Conservation (phyloP, 2,888 invertebrate species). For the Pemphredon lugubris region DNA sequence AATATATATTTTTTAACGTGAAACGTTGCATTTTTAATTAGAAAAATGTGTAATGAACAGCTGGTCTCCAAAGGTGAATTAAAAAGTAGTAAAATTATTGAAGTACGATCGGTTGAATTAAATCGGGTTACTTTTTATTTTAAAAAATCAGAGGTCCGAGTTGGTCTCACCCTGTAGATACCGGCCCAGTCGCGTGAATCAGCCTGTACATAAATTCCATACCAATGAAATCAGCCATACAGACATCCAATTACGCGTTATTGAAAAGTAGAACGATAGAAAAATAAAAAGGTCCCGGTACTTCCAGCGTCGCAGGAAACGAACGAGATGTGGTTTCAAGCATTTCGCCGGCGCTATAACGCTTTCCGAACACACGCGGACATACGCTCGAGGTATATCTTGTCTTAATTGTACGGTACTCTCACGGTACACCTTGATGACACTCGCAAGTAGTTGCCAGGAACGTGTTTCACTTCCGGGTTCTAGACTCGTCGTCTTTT, state of each 20-base stretch:
- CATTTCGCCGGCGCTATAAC: constrained; percentile 14
- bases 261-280: constrained; percentile 13
- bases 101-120: too few species aligned
- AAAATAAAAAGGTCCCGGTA: background rate
- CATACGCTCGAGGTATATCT: constrained; percentile 39
- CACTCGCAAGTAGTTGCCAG: constrained; percentile 48
- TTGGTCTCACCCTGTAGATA: too few species aligned
- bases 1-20: too few species aligned
- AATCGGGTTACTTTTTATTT: too few species aligned
- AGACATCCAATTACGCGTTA: constrained; percentile 1
- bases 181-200: too few species aligned
- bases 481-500: constrained; percentile 21
- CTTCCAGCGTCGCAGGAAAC: constrained; percentile 8
- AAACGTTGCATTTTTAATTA: too few species aligned
- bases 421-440: constrained; percentile 48
- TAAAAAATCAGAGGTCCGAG: too few species aligned
- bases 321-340: constrained; percentile 10
- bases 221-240: background rate
- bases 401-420: constrained; percentile 53
- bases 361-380: constrained; percentile 16
- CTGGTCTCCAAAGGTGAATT: too few species aligned
- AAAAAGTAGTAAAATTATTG: too few species aligned
- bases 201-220: background rate
- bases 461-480: constrained; percentile 55
- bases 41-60: too few species aligned